Conservation (phyloP, 2,113 vertebrate species). For the Neolamprologus fasciatus region DNA sequence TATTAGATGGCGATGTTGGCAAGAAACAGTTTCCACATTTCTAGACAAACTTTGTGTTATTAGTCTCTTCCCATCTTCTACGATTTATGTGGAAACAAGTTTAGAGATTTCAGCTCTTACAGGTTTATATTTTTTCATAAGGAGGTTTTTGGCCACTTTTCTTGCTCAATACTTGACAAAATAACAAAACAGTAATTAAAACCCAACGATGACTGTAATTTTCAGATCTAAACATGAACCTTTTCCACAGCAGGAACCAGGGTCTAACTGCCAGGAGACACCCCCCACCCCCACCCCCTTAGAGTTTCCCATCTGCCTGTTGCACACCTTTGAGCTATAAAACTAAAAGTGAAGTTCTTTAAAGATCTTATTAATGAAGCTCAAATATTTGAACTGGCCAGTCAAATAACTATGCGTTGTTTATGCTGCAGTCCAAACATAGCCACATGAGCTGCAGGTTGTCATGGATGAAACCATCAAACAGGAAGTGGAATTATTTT, state of each 20-base stretch:
- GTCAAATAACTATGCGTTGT: neutral
- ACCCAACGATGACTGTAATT: neutral
- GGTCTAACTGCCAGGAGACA: neutral
- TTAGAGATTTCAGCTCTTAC: neutral
- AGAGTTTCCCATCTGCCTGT: neutral
- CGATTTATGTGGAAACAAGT: neutral
- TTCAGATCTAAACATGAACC: neutral
- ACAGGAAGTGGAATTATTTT: neutral
- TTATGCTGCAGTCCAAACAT: neutral
- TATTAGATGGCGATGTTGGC: neutral
- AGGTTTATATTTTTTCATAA: neutral
- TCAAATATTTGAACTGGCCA: neutral
- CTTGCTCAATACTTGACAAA: neutral
- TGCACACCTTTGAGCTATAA: neutral
- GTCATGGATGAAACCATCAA: neutral
- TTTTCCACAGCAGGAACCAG: neutral
- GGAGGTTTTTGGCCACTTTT: neutral
- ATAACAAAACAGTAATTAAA: neutral
- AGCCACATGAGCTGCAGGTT: neutral
- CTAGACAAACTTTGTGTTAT: neutral
- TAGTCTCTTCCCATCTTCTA: neutral
- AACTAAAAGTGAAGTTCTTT: neutral
- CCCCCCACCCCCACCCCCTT: neutral
- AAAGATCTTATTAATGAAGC: neutral
- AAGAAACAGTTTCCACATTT: neutral